Evolutionary conservation across 1,140 invertebrate genomes (phyloP).

Genomic region (Heliconius melpomene): DNA sequence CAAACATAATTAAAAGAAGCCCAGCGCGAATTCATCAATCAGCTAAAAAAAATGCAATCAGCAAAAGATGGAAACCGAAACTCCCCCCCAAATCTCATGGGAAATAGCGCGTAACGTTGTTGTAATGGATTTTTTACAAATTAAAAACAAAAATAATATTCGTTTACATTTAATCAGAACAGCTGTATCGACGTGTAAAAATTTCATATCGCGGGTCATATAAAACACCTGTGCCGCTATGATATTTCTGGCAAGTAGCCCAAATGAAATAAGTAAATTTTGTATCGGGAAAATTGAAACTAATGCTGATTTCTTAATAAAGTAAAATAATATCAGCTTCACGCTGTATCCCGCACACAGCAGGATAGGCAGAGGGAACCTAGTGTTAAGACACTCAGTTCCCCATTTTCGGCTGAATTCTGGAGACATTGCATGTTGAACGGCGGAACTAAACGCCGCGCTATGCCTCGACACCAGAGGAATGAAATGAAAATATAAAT

Average conservation of each 20-base stretch:
- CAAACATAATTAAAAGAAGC: not conserved
- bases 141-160: not conserved
- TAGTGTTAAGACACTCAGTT: too few species aligned
- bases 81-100: not conserved
- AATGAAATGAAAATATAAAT: too few species aligned
- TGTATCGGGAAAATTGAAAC: not conserved
- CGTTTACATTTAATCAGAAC: not conserved
- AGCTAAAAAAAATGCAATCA: not conserved
- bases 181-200: slow-evolving; percentile 11
- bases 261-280: not conserved
- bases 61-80: not conserved
- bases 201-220: not conserved
- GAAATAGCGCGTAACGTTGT: not conserved
- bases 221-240: slow-evolving; percentile 16
- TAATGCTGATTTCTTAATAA: not conserved
- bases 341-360: too few species aligned
- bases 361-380: too few species aligned
- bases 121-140: not conserved
- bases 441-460: too few species aligned
- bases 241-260: not conserved
- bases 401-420: too few species aligned
- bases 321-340: not conserved
- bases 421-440: too few species aligned
- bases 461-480: too few species aligned
- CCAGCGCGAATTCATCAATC: not conserved